Base-by-base conservation (phyloP, 2,888 invertebrate genomes). In the Boloria selene region DNA sequence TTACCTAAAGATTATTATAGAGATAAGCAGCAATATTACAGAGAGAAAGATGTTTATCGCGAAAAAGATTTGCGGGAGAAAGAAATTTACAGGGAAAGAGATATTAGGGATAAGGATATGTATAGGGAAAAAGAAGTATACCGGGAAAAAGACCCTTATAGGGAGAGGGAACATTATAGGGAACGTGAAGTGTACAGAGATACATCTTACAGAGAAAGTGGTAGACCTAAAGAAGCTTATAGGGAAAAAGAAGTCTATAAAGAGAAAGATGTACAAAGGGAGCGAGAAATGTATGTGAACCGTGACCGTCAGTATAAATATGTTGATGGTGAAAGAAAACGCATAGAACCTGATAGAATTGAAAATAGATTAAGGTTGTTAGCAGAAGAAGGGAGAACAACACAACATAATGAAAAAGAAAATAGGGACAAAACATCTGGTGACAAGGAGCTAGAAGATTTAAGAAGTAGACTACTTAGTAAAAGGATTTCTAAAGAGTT, bases 381-480 rank as follows among this genome's bases (percentile, higher is more conserved):
- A 67, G 81, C 90, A 67, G 92, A 90, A 58, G 92, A 92, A 71
- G 79, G 83, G 65, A 84, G 86, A 73, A 72, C 76, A 68, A 84
- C 82, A 73, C 86, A 88, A 72, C 86, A 78, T 72, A 87, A 85
- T 80, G 92, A 93, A 79, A 93, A 93, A 78, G 93, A 93, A 79
- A 90, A 90, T 70, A 86, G 90, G 65, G 90, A 89, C 65, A 86
- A 84, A 71, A 83, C 86, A 44, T 88, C 91, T 56, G 94, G 94
- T 56, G 93, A 93, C 72, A 93, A 94, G 73, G 94, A 95, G 65
- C 89, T 96, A 68, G 96, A 96, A 80, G 96, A 97, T 85, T 90
- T 97, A 78, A 93, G 96, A 74, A 95, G 95, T 75, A 93, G 96
- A 77, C 87, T 95, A 72, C 81, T 96, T 22, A 95, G 94, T 80